Evolutionary conservation across 2,113 vertebrate genomes (phyloP), one percentile per base, ranked within the genome.

Genomic region (Oncorhynchus keta): DNA sequence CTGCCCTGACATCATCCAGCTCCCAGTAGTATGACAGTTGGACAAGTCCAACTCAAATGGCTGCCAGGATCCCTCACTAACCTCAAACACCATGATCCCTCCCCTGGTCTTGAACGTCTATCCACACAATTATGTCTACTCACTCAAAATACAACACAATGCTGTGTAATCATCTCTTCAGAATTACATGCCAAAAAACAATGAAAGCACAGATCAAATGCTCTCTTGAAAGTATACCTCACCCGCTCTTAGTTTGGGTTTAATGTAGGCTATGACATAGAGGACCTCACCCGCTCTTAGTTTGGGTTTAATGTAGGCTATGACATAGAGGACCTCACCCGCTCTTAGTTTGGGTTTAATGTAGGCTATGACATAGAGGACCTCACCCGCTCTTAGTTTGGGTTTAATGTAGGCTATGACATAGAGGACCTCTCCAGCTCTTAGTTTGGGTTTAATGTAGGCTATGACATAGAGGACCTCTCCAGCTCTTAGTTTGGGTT

Each of bases 1-100:
- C 55, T 11, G 13, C 69, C 74, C 74, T 81, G 45, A 72, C 39
- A 48, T 24, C 68, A 74, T 68, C 72, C 76, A 55, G 61, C 55
- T 26, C 14, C 32, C 69, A 73, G 35, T 77, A 55, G 64, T 48
- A 39, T 78, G 68, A 73, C 61, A 77, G 65, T 2, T 64, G 80
- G 20, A 45, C 48, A 26, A 59, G 39, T 55, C 51, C 51, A 5
- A 55, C 51, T 55, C 51, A 55, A 55, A 18, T 16, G 51, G 14
- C 16, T 55, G 51, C 51, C 51, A 55, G 12, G 51, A 55, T 16
- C 51, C 5, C 13, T 55, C 51, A 55, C 3, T 16, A 55, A 55
- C 12, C 51, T 18, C 16, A 55, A 55, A 55, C 3, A 18, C 51
- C 12, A 55, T 55, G 12, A 55, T 55, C 16, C 13, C 16, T 55